A percentile compares a stretch with the other conserved stretches of the same genome.
These are phyloP conservation scores for Aricia artaxerxes DNA, from an alignment of 2,888 invertebrate genomes.

Conservation along the genomic window DNA sequence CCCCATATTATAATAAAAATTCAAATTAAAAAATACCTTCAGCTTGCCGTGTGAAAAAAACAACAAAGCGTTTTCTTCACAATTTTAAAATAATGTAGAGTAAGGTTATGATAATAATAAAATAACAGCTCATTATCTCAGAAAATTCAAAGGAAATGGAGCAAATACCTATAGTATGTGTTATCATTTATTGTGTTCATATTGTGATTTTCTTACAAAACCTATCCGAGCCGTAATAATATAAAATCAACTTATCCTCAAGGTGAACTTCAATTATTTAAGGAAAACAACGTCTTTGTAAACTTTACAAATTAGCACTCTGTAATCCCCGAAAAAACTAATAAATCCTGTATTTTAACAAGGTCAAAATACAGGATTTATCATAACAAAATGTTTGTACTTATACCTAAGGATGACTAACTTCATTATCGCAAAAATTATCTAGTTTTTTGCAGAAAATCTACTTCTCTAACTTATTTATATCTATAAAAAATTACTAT, in stretches of 20 bases:
- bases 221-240: background rate
- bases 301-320: background rate
- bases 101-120: background rate
- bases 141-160: constrained; percentile 13
- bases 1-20: no score
- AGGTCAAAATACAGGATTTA: no score
- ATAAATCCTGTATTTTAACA: background rate
- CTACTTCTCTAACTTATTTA: no score
- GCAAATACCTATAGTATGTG: background rate
- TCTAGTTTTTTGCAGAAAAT: no score
- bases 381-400: background rate
- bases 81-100: background rate
- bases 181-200: background rate
- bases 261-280: background rate
- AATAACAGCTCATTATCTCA: background rate
- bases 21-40: background rate
- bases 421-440: no score
- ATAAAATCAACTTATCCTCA: constrained; percentile 5
- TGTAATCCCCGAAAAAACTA: background rate
- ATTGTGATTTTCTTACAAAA: background rate
- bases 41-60: background rate
- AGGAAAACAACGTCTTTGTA: background rate
- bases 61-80: background rate
- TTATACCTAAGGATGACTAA: no score
- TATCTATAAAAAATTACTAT: no score